Base-by-base conservation (phyloP, 2,888 invertebrate species). In the Pristionchus entomophagus region DNA sequence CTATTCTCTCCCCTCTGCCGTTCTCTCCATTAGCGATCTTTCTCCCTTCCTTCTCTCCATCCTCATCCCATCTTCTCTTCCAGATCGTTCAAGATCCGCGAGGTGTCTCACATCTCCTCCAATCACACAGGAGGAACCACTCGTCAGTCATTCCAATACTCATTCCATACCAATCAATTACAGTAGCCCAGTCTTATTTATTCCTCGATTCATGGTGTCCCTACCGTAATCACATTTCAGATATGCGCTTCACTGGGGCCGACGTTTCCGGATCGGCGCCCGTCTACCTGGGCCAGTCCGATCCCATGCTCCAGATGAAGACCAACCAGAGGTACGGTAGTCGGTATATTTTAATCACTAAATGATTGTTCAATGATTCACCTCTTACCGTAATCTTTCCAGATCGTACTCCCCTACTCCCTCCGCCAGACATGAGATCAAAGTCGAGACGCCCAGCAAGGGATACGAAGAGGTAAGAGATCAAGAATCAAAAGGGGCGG, bases 371-470 rank as follows among this genome's bases (percentile, higher is more conserved):
- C 26, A 38, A 10, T 45, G 4, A 22, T 22, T 41, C 10, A 22
- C 6, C 0, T 5, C n/a, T 45, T 56, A 45, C 41, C n/a, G 45
- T 73, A 73, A 45, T 65, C 65, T 8, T 78, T 82, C 10, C 82
- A 82, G 82, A 22, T n/a, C 22, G 38, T 41, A 19, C 53, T 82
- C 82, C 35, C 82, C 82, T 6, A 38, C 78, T 82, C 38, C 59
- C 1, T 56, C 56, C 6, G 29, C 26, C 17, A 82, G 22, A 22
- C 78, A 26, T 59, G 59, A 53, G 14, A 82, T 82, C 19, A 82
- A 82, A 59, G 38, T 59, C 4, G 82, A 82, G 59, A 84, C 84
- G 22, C 84, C 84, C 45, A 84, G 84, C 69, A 84, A 84, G 69
- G 62, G 84, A 62, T 65, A 65, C 65, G 45, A 19, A 59, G 62